Evolutionary conservation across 1,140 invertebrate genomes (phyloP), one percentile per base, ranked within the genome.

Genomic region (Harpegnathos saltator): DNA sequence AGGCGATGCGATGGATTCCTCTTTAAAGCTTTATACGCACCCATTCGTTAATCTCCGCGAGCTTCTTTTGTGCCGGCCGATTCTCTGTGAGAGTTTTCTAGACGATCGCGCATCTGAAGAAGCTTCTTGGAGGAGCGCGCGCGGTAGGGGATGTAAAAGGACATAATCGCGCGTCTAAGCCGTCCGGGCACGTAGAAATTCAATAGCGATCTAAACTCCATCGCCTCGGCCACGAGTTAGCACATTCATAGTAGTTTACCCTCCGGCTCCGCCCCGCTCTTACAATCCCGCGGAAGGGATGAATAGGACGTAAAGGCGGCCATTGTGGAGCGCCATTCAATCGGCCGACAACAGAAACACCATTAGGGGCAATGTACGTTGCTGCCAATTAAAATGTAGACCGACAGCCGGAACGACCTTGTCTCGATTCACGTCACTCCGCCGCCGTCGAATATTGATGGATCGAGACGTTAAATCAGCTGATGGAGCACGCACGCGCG

Each of bases 371-470:
- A 66, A 71, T 85, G 87, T 82, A 84, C 86, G 85, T 71, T 83
- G 78, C 85, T 78, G 81, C 73, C 83, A 82, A 89, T 89, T 89
- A 88, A 88, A 88, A 88, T 87, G 85, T 88, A 88, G 80, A 88
- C 82, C 86, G 54, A 62, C 72, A 71, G 48, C 82, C 61, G 71
- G 69, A 68, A 84, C 50, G 81, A 63, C 81, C 86, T 87, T 84
- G 80, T 84, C 85, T 62, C 73, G 54, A 86, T 59, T 80, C 75
- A 44, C 75, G 14, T 71, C 62, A 38, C 1, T 19, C 33, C 65
- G 29, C n/a, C n/a, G n/a, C 52, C 7, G n/a, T 80, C 69, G 54
- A 80, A 80, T 71, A 65, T 78, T 65, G 22, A 71, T 33, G 24
- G 22, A 58, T 69, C 52, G 9, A 69, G 58, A n/a, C 52, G 38